Evolutionary conservation across 1,140 invertebrate genomes (phyloP), one percentile per base, ranked within the genome.

Genomic region (Caerostris extrusa): DNA sequence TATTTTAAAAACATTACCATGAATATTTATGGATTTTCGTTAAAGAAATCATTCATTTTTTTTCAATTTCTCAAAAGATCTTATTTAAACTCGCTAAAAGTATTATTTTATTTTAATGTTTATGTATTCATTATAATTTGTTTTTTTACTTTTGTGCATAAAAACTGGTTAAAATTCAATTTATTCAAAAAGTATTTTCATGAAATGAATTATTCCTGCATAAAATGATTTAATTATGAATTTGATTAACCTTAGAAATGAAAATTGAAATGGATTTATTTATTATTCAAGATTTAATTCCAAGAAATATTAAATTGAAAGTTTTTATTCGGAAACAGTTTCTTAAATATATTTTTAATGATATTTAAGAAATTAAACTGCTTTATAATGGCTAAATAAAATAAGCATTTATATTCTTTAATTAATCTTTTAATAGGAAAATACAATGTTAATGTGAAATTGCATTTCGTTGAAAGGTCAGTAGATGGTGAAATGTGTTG

Each of bases 191-290:
- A 10, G 34, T 5, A 53, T 77, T 77, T 53, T 12, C 53, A 5
- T 19, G 71, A 50, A 77, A 77, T 77, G 71, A 5, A 77, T 77
- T 53, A 12, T 50, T 14, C 4, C 71, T 7, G 12, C 12, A 12
- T 12, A 10, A 77, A 77, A 77, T 77, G 71, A 77, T 77, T 77
- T 50, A 34, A 77, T 77, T 77, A 77, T 77, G 53, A 77, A 77
- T 77, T 77, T 77, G 19, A 77, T 53, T 77, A 77, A 50, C 34
- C 7, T 34, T 34, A 53, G 50, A 77, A 12, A 77, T 77, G 71
- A 50, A 53, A 77, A 50, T 77, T 77, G 12, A 77, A 50, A 19
- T 71, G 34, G 34, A 8, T 53, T 64, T 77, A 77, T 77, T 77
- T 77, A 77, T 77, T 50, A 77, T 77, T 77, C 71, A 77, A 12